Evolutionary conservation across 2,888 invertebrate genomes (phyloP).

Genomic region (Xestia rhomboidea): DNA sequence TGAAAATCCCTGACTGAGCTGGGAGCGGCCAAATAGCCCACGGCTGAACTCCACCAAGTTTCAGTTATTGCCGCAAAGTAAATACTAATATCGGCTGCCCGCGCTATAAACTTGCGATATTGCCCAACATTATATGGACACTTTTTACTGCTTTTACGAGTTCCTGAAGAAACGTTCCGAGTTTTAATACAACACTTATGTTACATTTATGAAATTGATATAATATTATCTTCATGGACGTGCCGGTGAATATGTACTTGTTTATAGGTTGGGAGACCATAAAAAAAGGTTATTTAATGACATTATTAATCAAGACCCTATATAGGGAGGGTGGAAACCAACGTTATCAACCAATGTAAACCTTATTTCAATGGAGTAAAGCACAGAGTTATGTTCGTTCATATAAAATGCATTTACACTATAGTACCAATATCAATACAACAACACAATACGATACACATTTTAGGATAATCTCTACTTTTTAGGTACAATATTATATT

Average conservation of each 20-base stretch:
- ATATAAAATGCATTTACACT: slow-evolving; percentile 15
- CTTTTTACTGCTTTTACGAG: slow-evolving; percentile 68
- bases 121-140: slow-evolving; percentile 65
- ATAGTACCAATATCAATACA: neutral
- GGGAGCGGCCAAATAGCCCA: slow-evolving; percentile 61
- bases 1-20: slow-evolving; percentile 62
- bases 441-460: slow-evolving; percentile 14
- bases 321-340: slow-evolving; percentile 34
- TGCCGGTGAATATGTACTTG: slow-evolving; percentile 63
- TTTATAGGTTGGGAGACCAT: slow-evolving; percentile 62
- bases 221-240: slow-evolving; percentile 60
- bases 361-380: slow-evolving; percentile 37
- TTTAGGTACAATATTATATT: neutral
- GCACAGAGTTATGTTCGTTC: slow-evolving; percentile 13
- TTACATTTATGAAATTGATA: slow-evolving; percentile 67
- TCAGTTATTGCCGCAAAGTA: slow-evolving; percentile 77
- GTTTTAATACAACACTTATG: slow-evolving; percentile 65
- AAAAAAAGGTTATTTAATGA: slow-evolving; percentile 62
- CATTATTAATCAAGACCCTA: slow-evolving; percentile 62
- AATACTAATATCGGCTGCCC: slow-evolving; percentile 76
- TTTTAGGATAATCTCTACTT: slow-evolving; percentile 17
- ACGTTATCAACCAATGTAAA: slow-evolving; percentile 25
- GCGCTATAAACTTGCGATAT: slow-evolving; percentile 71
- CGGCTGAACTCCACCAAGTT: slow-evolving; percentile 62
- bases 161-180: slow-evolving; percentile 65